Evolutionary conservation across 2,888 invertebrate genomes (phyloP), one percentile per base, ranked within the genome.

Genomic region (Carpatolechia fugitivella): DNA sequence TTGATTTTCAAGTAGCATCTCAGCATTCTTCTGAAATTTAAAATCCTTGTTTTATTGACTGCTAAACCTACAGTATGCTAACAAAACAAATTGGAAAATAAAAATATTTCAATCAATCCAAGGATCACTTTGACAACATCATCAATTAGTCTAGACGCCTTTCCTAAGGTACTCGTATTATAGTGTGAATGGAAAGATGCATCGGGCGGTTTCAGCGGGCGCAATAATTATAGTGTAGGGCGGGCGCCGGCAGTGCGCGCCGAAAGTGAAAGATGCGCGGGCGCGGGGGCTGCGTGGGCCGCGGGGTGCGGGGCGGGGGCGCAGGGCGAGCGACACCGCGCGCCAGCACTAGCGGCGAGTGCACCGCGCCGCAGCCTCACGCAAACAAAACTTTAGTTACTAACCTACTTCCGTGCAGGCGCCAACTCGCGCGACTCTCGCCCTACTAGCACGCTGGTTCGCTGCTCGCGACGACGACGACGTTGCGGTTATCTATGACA

Each of bases 331-430:
- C 66, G 64, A 53, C 62, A 65, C 65, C 77, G 78, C 74, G 80
- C 76, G 80, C 69, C 70, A 67, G 61, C 64, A 61, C 78, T 75
- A 77, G 80, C 72, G 67, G 71, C 68, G 76, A 79, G 76, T 81
- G 84, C 84, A 86, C 77, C 84, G 80, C 80, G 82, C 78, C 85
- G 85, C 89, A 90, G 88, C 90, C 88, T 89, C 90, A 87, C 89
- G 86, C 89, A 85, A 90, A 90, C 89, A 87, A 90, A 89, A 89
- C 85, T 90, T 90, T 90, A 90, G 90, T 90, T 86, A 85, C 75
- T 89, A 90, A 90, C 90, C 90, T 89, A 90, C 90, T 89, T 90
- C 90, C 89, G 90, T 82, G 86, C 89, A 88, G 82, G 88, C 83
- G 86, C 87, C 87, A 84, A 82, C 82, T 78, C 76, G 76, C 78